Base-by-base conservation (phyloP, 2,113 vertebrate genomes). In the Perca fluviatilis region DNA sequence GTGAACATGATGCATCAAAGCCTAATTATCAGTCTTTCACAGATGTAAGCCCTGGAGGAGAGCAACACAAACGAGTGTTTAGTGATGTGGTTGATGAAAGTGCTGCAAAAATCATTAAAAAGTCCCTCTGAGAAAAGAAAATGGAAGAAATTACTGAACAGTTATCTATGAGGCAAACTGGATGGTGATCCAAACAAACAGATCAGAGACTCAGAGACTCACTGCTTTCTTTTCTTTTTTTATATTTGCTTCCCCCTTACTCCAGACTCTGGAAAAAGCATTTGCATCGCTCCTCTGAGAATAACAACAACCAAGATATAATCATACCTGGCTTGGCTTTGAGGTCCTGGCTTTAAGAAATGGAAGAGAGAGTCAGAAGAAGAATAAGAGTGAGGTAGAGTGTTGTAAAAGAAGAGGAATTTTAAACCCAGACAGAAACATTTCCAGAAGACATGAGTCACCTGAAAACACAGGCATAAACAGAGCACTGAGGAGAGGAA, bases 371-470 rank as follows among this genome's bases (percentile, higher is more conserved):
- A 86, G 86, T 53, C 60, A 69, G 82, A 81, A 23, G 64, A 50
- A 76, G 47, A 85, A 50, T 43, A 40, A 71, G 66, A 81, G 78
- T 9, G 53, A 78, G 58, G 14, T 69, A 86, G 70, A 86, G 74
- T 84, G 79, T 86, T 88, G 84, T 90, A 89, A 88, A 91, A 92
- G 76, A 90, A 68, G 80, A 88, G 85, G 89, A 93, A 92, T 93
- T 92, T 47, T 74, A 88, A 90, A 91, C 74, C 87, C 92, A 93
- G 93, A 94, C 93, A 92, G 89, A 94, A 91, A 90, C 74, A 63
- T 86, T 92, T 94, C 88, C 88, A 94, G 86, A 86, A 93, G 91
- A 91, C 88, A 53, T 92, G 89, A 95, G 90, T 94, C 93, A 94
- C 91, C 89, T 91, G 87, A 84, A 86, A 66, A 82, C 74, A 51